These are phyloP conservation scores for Trichoplusia ni DNA, from an alignment of 1,140 invertebrate genomes.

Conservation along the genomic window DNA sequence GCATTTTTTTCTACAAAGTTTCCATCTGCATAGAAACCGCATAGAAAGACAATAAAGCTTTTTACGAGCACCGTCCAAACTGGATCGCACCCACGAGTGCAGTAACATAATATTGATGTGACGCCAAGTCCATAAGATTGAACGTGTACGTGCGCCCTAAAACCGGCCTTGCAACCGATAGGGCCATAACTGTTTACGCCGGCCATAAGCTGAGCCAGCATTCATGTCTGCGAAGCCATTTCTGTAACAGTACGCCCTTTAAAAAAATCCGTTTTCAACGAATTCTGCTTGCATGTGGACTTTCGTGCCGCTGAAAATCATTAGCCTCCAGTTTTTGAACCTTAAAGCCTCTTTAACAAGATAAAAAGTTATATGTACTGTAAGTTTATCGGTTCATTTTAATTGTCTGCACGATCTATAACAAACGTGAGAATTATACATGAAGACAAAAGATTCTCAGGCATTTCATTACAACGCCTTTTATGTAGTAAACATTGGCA, in stretches of 20 bases:
- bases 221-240: conserved; percentile 20
- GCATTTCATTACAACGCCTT: conserved; percentile 41
- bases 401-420: conserved; percentile 4
- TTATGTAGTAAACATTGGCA: conserved; percentile 42
- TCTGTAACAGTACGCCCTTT: conserved; percentile 18
- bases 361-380: neutral
- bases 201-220: conserved; percentile 40
- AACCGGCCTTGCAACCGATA: conserved; percentile 30
- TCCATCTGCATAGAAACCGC: conserved; percentile 4
- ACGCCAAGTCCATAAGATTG: conserved; percentile 14
- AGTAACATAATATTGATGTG: conserved; percentile 26
- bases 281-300: neutral
- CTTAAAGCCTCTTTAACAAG: neutral
- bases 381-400: neutral
- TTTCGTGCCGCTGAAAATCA: conserved; percentile 6
- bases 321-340: conserved; percentile 1
- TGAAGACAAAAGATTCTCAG: conserved; percentile 45
- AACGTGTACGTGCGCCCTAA: conserved; percentile 22
- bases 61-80: conserved; percentile 18
- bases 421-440: conserved; percentile 36
- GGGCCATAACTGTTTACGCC: conserved; percentile 41
- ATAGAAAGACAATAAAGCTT: neutral
- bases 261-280: conserved; percentile 17
- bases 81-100: conserved; percentile 18
- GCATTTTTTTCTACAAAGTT: too few species aligned